A percentile compares a stretch with the other conserved stretches of the same genome.
Conservation (phyloP, 92 coral and sea anemone genomes). For the Palythoa grandiflora region DNA sequence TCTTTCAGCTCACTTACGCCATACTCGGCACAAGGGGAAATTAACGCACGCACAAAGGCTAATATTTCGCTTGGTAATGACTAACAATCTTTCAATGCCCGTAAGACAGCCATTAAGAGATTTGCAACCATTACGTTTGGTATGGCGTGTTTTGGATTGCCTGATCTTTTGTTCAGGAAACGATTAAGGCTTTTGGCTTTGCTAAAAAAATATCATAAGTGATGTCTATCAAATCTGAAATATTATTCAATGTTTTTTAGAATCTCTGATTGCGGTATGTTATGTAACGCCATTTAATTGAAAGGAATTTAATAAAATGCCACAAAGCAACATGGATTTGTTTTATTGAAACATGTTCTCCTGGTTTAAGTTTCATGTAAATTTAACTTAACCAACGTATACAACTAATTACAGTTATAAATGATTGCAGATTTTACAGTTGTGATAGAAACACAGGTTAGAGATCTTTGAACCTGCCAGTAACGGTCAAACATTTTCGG, state of each 20-base stretch:
- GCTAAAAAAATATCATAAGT: constrained; percentile 30
- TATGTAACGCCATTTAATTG: background rate
- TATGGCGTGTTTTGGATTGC: constrained; percentile 7
- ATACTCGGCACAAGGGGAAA: background rate
- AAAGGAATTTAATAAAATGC: background rate
- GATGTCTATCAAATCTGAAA: constrained; percentile 38
- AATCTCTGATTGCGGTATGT: background rate
- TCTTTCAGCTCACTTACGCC: background rate
- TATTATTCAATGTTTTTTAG: background rate
- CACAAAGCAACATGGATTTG: constrained; percentile 3
- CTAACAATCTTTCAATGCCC: background rate
- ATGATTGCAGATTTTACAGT: background rate
- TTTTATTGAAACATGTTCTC: background rate
- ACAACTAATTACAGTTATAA: background rate
- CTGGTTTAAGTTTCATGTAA: background rate
- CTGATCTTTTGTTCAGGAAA: constrained; percentile 23
- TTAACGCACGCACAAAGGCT: background rate
- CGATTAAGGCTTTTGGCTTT: constrained; percentile 19
- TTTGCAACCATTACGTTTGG: background rate
- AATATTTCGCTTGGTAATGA: background rate
- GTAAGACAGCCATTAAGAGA: constrained; percentile 8
- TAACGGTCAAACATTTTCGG: background rate
- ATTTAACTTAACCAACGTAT: background rate
- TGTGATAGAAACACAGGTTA: background rate
- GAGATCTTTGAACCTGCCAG: background rate